A percentile compares a stretch with the other conserved stretches of the same genome.
phyloP scores from a whole-genome alignment of 2,797 vertebrate species.

The Loris lydekkerianus region DNA sequence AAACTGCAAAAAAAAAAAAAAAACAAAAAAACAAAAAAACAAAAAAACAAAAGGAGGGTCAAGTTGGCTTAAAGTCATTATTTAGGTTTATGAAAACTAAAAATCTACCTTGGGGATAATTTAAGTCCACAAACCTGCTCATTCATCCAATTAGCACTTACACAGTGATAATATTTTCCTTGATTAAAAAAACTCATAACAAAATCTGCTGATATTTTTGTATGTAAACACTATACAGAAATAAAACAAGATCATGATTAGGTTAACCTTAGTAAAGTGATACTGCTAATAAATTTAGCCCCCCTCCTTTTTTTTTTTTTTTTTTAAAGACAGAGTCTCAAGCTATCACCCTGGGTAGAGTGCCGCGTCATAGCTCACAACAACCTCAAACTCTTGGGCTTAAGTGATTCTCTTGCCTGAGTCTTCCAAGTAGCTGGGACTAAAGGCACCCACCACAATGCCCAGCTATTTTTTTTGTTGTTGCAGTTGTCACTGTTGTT shows the following conservation, averaged over 20 bases:
- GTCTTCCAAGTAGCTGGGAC: too few relatives aligned
- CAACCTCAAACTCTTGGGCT: too few relatives aligned
- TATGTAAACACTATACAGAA: not conserved
- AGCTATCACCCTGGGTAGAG: too few relatives aligned
- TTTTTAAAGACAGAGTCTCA: too few relatives aligned
- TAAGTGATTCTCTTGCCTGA: too few relatives aligned
- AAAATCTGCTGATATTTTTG: constrained; percentile 40
- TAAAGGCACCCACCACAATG: too few relatives aligned
- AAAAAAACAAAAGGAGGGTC: not conserved
- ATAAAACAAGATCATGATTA: not conserved
- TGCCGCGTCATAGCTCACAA: too few relatives aligned
- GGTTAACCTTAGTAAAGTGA: constrained; percentile 34
- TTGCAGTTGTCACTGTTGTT: too few relatives aligned
- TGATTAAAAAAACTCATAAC: not conserved
- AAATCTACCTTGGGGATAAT: constrained; percentile 24
- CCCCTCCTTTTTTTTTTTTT: too few relatives aligned
- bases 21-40: too few relatives aligned
- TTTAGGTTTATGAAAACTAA: constrained; percentile 25
- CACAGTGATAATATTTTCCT: not conserved
- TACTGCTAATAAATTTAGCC: not conserved
- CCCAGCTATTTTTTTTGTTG: too few relatives aligned
- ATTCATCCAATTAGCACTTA: constrained; percentile 30
- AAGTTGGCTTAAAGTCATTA: not conserved
- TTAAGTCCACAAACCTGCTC: constrained; percentile 45
- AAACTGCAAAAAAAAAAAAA: too few relatives aligned